phyloP scores from a whole-genome alignment of 2,797 vertebrate genomes.

The Scolopax rusticola region DNA sequence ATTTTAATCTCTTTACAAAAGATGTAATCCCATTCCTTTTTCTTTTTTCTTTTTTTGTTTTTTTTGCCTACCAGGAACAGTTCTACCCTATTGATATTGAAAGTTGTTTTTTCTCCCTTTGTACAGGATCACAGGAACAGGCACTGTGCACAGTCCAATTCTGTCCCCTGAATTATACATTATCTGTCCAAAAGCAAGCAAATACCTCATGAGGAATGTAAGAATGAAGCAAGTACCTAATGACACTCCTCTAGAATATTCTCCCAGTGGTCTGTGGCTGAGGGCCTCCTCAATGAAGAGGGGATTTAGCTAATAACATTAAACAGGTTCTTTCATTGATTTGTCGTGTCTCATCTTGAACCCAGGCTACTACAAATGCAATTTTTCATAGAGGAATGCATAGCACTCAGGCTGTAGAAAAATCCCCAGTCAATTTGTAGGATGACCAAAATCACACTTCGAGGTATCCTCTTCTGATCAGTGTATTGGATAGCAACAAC shows the following conservation, averaged over 20 bases:
- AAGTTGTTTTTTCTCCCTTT: not conserved
- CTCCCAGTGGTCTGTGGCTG: rapidly evolving
- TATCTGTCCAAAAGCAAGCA: not conserved
- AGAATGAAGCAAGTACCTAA: not conserved
- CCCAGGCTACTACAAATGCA: not conserved
- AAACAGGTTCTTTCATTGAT: not conserved
- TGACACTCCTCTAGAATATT: not conserved
- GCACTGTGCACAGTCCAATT: not conserved
- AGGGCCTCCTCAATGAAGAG: not conserved
- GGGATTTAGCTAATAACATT: not conserved
- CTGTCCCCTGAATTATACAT: not conserved
- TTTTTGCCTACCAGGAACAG: not conserved
- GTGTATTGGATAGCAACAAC: not conserved
- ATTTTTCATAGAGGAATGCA: not conserved
- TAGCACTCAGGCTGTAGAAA: not conserved
- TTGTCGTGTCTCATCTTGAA: not conserved
- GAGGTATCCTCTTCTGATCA: not conserved
- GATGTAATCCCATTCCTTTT: not conserved
- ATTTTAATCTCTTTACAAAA: not conserved
- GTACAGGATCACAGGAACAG: not conserved
- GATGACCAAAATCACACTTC: not conserved
- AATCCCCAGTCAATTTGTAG: not conserved
- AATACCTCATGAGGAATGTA: not conserved
- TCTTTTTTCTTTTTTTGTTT: no score
- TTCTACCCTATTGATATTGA: not conserved